Conservation (phyloP, 2,113 vertebrate species). For the Mionectes macconnelli region DNA sequence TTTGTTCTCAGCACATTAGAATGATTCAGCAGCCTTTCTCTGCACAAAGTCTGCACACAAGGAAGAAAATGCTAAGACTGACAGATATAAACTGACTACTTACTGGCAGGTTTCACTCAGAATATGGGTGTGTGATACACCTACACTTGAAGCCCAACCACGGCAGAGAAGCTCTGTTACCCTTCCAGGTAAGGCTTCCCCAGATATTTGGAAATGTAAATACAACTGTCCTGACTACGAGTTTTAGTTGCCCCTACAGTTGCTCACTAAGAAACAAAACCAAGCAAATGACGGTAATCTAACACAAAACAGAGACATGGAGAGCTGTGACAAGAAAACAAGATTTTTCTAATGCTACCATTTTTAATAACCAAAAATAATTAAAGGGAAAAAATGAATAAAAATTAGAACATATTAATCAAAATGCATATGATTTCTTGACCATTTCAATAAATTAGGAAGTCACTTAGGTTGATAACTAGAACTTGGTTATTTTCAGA, state of each 20-base stretch:
- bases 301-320: background rate
- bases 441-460: background rate
- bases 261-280: background rate
- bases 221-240: fast-evolving
- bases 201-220: background rate
- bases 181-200: background rate
- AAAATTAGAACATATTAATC: background rate
- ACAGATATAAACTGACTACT: background rate
- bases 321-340: background rate
- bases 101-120: background rate
- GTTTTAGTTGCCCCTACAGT: background rate
- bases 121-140: background rate
- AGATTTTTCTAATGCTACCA: background rate
- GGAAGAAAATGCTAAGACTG: background rate
- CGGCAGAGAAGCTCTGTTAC: background rate
- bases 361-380: background rate
- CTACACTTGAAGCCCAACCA: fast-evolving
- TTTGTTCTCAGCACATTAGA: background rate
- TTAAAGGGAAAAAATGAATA: background rate
- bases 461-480: background rate
- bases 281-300: background rate
- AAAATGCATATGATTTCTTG: background rate
- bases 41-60: background rate
- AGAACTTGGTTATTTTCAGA: background rate
- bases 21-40: background rate